A percentile compares a stretch with the other conserved stretches of the same genome.
phyloP scores from a whole-genome alignment of 1,140 invertebrate genomes.

The Wasmannia auropunctata region DNA sequence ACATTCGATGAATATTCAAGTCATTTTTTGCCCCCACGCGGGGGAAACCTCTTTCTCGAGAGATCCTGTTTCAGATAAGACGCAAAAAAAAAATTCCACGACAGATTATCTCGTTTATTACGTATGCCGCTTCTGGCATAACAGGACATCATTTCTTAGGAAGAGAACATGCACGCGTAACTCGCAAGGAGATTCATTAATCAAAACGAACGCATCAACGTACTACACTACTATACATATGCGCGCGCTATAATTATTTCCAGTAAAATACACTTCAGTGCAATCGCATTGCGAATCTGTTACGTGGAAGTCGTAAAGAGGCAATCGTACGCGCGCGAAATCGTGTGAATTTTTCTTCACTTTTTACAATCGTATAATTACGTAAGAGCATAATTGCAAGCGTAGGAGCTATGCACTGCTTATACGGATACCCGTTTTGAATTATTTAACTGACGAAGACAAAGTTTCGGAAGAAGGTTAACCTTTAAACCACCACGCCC shows the following conservation, averaged over 20 bases:
- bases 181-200: conserved; percentile 25
- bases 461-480: background rate
- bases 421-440: background rate
- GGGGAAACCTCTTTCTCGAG: background rate
- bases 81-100: background rate
- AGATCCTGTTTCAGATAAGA: conserved; percentile 2
- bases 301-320: conserved; percentile 6
- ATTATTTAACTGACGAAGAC: background rate
- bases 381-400: background rate
- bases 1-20: conserved; percentile 11
- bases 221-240: background rate
- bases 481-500: no score
- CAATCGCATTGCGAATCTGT: conserved; percentile 19
- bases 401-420: background rate
- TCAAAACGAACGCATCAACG: background rate
- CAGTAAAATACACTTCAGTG: background rate
- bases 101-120: background rate
- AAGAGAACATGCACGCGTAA: background rate
- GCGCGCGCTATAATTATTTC: conserved; percentile 11
- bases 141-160: conserved; percentile 5
- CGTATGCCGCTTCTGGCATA: background rate
- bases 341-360: conserved; percentile 5
- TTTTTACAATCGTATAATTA: background rate
- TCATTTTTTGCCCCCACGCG: background rate
- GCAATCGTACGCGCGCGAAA: background rate